Evolutionary conservation across 2,888 invertebrate species (phyloP).

Genomic region (Andrena haemorrhoa): DNA sequence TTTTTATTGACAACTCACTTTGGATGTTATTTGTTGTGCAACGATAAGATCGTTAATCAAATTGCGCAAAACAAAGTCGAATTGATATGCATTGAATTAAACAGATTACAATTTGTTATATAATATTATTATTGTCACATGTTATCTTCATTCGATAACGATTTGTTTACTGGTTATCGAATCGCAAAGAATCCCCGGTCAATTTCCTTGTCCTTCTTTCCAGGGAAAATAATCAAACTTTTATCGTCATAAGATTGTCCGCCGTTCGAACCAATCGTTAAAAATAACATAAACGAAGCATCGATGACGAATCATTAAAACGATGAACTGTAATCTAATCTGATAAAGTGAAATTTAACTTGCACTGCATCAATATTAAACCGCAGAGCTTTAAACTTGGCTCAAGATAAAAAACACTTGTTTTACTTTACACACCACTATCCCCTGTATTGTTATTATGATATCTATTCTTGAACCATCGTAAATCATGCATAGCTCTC

Average conservation of each 20-base stretch:
- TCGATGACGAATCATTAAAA: neutral
- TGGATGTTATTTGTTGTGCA: neutral
- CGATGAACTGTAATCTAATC: conserved; percentile 5
- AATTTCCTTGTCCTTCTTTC: neutral
- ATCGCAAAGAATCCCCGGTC: neutral
- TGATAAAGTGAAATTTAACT: neutral
- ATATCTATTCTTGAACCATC: too few relatives aligned
- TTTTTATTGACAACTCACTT: too few relatives aligned
- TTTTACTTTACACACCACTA: neutral
- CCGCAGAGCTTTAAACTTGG: neutral
- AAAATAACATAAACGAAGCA: neutral
- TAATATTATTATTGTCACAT: neutral
- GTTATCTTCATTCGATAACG: neutral
- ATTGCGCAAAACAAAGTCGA: neutral
- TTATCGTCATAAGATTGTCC: neutral
- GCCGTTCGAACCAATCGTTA: neutral
- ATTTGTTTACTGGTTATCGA: neutral
- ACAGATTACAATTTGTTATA: neutral
- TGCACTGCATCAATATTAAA: neutral
- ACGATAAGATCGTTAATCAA: neutral
- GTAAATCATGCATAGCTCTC: too few relatives aligned
- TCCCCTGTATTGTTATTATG: neutral
- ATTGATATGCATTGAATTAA: neutral
- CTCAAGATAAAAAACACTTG: neutral
- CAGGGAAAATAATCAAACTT: neutral